These are phyloP conservation scores for Drosophila hamatofila DNA, from an alignment of 2,888 invertebrate genomes.

Conservation along the genomic window DNA sequence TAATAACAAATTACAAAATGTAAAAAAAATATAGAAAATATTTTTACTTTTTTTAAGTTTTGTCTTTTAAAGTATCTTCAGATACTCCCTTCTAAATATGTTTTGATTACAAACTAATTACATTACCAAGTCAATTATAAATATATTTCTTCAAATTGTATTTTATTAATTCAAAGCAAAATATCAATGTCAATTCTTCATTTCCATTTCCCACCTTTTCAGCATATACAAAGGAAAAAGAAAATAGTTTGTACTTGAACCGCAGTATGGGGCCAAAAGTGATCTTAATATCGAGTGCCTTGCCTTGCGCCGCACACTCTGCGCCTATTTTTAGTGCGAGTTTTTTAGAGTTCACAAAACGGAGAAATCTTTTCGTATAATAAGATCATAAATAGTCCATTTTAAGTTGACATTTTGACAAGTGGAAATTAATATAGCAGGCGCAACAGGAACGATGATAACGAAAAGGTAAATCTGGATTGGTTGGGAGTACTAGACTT, in stretches of 20 bases:
- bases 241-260: constrained; percentile 13
- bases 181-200: neutral
- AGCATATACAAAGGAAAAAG: neutral
- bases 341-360: constrained; percentile 58
- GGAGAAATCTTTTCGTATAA: constrained; percentile 44
- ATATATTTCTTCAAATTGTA: too few species aligned
- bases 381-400: constrained; percentile 74
- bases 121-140: too few species aligned
- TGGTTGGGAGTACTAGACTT: neutral
- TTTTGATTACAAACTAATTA: too few species aligned
- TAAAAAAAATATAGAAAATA: too few species aligned
- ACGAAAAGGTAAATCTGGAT: neutral
- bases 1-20: too few species aligned
- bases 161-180: too few species aligned
- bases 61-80: too few species aligned
- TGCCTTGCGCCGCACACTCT: constrained; percentile 17
- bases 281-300: constrained; percentile 49
- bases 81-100: too few species aligned
- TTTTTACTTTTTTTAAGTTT: too few species aligned
- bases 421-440: constrained; percentile 67
- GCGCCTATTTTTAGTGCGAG: constrained; percentile 38
- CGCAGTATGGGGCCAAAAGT: constrained; percentile 77
- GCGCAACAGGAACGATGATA: constrained; percentile 26
- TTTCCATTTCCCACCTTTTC: constrained; percentile 18
- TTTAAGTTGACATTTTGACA: constrained; percentile 74